Percentiles rank a stretch among this genome's conserved stretches.
phyloP scores from a whole-genome alignment of 2,113 vertebrate genomes.

The Gymnobelideus leadbeateri region DNA sequence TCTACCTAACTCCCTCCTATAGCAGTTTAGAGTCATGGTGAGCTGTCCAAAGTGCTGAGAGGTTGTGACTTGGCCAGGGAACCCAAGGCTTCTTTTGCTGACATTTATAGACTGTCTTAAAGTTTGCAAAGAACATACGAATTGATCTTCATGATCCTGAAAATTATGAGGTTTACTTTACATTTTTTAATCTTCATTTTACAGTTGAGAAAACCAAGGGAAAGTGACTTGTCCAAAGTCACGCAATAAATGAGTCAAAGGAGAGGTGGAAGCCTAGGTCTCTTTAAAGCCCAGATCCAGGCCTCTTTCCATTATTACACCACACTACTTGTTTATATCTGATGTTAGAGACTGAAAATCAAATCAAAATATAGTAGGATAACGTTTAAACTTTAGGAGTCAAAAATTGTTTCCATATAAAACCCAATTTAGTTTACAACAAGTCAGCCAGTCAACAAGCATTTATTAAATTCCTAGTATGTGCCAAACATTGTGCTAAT shows the following conservation, averaged over 20 bases:
- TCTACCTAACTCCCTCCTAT: background rate
- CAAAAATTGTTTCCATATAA: conserved; percentile 34
- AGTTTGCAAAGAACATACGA: background rate
- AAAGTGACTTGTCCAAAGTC: background rate
- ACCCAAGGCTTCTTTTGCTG: background rate
- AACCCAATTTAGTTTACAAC: conserved; percentile 11
- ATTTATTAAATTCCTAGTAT: background rate
- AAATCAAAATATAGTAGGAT: background rate
- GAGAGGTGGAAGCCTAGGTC: background rate
- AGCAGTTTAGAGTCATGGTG: background rate
- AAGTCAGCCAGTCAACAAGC: background rate
- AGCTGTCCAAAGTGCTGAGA: background rate
- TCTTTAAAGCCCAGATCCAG: background rate
- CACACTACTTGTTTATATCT: background rate
- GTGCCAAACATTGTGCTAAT: background rate
- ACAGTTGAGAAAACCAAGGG: background rate
- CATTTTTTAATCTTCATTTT: background rate
- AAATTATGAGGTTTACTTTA: background rate
- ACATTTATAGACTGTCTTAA: background rate
- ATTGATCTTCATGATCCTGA: background rate
- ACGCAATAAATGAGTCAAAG: background rate
- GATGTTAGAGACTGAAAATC: conserved; percentile 41
- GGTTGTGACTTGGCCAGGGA: background rate
- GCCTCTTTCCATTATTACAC: background rate
- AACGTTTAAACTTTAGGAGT: conserved; percentile 33